Evolutionary conservation across 2,888 invertebrate species (phyloP), one percentile per base, ranked within the genome.

Genomic region (Bombylius discolor): DNA sequence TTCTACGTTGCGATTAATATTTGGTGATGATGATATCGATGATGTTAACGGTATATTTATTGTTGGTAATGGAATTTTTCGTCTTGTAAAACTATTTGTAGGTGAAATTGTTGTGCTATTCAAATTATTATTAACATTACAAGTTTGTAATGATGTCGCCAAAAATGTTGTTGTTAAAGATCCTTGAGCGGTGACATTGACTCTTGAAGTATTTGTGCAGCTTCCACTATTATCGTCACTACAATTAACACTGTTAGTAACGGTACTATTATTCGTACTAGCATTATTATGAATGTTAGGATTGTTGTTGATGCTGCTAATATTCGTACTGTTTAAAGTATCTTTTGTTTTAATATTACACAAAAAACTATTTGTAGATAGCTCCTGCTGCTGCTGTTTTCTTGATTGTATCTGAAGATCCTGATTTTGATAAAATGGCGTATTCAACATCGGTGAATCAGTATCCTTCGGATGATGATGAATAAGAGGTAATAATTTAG

Each of bases 401-500:
- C 57, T 56, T 56, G 63, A 34, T 57, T 61, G 56, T 58, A 62
- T 55, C 36, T 58, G 60, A 39, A 57, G 62, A 45, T 60, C 63
- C 14, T 58, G 58, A 60, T 59, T 60, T 58, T 55, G 51, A 59
- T 56, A 56, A 50, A 59, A 59, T 52, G 73, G 68, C 67, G 68
- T 71, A 70, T 72, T 76, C 76, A 78, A 77, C 70, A 74, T 74
- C 68, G 73, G 70, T 72, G 77, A 75, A 80, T 82, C 81, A 64
- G 77, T 75, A 75, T 79, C 75, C 79, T 72, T 69, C 64, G 73
- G 71, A 70, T 79, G 76, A 79, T 81, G 76, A 79, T 81, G 80
- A 72, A 80, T 80, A 77, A 83, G 82, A 78, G 84, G 83, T 80
- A 81, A 79, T 76, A 81, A 79, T 79, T 83, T 82, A 79, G 82